Evolutionary conservation across 2,797 vertebrate species (phyloP), one percentile per base, ranked within the genome.

Genomic region (Limnodromus scolopaceus): DNA sequence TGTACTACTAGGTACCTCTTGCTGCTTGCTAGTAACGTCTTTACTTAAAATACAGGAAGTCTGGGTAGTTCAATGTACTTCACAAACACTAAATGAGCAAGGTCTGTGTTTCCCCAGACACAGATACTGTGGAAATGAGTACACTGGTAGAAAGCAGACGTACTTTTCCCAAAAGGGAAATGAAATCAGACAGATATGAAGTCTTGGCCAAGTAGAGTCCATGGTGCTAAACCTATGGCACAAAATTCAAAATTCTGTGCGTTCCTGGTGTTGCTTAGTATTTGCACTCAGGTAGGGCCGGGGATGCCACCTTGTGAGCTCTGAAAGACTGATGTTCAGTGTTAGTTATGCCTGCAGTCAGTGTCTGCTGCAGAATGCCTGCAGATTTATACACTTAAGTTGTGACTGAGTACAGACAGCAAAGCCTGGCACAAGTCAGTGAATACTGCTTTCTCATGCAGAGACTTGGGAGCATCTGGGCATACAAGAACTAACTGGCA

Each of bases 361-460:
- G 23, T 10, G 27, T 28, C 30, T 36, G 43, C 20, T 69, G 41
- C 17, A 43, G 61, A 69, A 66, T 45, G 30, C 60, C 34, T 74
- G 17, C 45, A 49, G 20, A 9, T 11, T 74, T 63, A 30, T n/a
- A 14, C 25, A 20, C 1, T 0, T 11, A n/a, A 25, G 16, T 30
- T 65, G 13, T 4, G 14, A 14, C 0, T 6, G 27, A 27, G 27
- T 24, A 15, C 18, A 60, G 46, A 15, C 8, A 48, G 7, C 20
- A 80, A 69, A 68, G n/a, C 20, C 76, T 54, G 48, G 28, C 46
- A 54, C 43, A 55, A 45, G 9, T n/a, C 46, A 18, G 46, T 69
- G 46, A 61, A 27, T 61, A 41, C 28, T 57, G 16, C 32, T 79
- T 57, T 63, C 39, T 79, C 34, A 16, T 39, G n/a, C 14, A 85